phyloP scores from a whole-genome alignment of 2,888 invertebrate species.

The Nephrotoma flavescens region DNA sequence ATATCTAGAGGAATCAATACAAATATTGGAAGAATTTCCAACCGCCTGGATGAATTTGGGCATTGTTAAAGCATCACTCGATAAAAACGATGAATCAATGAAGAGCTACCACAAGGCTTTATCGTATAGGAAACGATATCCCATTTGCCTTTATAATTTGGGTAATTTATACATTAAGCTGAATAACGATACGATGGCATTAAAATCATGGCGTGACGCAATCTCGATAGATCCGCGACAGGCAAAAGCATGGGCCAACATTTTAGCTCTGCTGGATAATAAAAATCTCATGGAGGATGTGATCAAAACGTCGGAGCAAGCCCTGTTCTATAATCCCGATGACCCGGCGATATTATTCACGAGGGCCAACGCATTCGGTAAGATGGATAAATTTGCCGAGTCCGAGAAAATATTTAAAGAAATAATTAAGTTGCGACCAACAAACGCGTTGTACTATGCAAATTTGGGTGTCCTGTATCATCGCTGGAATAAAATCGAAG shows the following conservation, averaged over 20 bases:
- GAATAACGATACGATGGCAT: slow-evolving; percentile 56
- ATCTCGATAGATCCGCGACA: slow-evolving; percentile 63
- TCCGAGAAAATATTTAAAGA: slow-evolving; percentile 69
- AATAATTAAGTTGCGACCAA: slow-evolving; percentile 53
- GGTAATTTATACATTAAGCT: slow-evolving; percentile 84
- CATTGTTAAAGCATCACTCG: slow-evolving; percentile 67
- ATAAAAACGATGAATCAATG: slow-evolving; percentile 56
- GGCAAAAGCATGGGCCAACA: slow-evolving; percentile 82
- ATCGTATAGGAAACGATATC: slow-evolving; percentile 59
- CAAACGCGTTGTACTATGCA: slow-evolving; percentile 68
- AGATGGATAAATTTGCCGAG: slow-evolving; percentile 55
- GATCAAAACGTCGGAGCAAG: slow-evolving; percentile 50
- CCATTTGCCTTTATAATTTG: slow-evolving; percentile 88
- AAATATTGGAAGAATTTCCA: slow-evolving; percentile 60
- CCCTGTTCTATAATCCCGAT: slow-evolving; percentile 52
- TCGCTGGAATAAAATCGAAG: slow-evolving; percentile 65
- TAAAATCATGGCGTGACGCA: slow-evolving; percentile 70
- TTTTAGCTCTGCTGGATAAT: slow-evolving; percentile 70
- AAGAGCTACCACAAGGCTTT: slow-evolving; percentile 69
- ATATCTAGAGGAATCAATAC: slow-evolving; percentile 56
- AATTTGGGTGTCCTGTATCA: slow-evolving; percentile 91
- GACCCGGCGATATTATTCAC: slow-evolving; percentile 72
- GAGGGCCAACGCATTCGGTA: slow-evolving; percentile 78
- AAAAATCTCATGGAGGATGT: slow-evolving; percentile 56
- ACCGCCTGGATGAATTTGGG: slow-evolving; percentile 99